These are phyloP conservation scores for Calephelis perditalis DNA, from an alignment of 2,888 invertebrate genomes.

Conservation along the genomic window DNA sequence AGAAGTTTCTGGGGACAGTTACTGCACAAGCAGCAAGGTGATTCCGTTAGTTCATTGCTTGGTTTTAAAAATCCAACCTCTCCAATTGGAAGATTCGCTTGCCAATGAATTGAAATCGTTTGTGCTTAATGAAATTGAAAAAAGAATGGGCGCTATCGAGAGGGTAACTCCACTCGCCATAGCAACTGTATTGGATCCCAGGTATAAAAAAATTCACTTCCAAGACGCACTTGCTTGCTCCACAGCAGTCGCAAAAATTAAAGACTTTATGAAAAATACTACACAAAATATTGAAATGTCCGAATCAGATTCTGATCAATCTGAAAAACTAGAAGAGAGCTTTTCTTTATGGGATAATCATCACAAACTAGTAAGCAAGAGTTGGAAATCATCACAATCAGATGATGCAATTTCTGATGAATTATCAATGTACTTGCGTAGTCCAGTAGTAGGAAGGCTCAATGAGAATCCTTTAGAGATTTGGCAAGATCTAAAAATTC, in stretches of 20 bases:
- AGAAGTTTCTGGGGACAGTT: slow-evolving; percentile 25
- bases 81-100: slow-evolving; percentile 24
- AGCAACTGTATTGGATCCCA: slow-evolving; percentile 29
- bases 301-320: slow-evolving; percentile 17
- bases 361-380: no score
- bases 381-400: no score
- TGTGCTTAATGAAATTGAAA: slow-evolving; percentile 29
- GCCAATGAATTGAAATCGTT: slow-evolving; percentile 24
- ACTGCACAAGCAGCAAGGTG: slow-evolving; percentile 26
- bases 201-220: slow-evolving; percentile 20
- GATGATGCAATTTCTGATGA: no score
- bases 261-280: slow-evolving; percentile 22
- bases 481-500: no score
- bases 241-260: slow-evolving; percentile 18
- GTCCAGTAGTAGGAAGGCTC: no score
- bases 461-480: no score
- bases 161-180: slow-evolving; percentile 29
- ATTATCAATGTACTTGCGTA: no score
- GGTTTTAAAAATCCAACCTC: slow-evolving; percentile 24
- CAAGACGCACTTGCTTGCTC: slow-evolving; percentile 28
- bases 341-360: no score
- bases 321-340: no score
- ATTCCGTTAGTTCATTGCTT: slow-evolving; percentile 17
- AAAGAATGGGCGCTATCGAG: slow-evolving; percentile 26
- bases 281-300: slow-evolving; percentile 23